These are phyloP conservation scores for Phylloscopus trochilus DNA, from an alignment of 2,113 vertebrate species.

Conservation along the genomic window DNA sequence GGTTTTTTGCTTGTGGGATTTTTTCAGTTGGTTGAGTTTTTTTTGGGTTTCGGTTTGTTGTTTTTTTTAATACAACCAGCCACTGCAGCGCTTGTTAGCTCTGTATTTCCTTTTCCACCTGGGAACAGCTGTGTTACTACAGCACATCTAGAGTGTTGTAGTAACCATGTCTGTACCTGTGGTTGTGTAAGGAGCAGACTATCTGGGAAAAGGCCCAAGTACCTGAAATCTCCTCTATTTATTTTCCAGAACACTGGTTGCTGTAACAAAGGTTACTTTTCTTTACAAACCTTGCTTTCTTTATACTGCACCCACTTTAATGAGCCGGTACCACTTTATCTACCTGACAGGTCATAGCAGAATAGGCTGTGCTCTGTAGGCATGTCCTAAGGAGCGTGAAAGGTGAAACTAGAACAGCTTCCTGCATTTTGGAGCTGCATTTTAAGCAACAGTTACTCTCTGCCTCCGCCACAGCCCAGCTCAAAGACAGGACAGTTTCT, in stretches of 20 bases:
- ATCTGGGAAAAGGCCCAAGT: not conserved
- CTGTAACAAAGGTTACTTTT: not conserved
- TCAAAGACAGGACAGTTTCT: not conserved
- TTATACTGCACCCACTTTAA: not conserved
- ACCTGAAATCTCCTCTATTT: not conserved
- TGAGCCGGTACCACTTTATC: not conserved
- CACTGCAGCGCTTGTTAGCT: not conserved
- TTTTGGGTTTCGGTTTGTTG: not conserved
- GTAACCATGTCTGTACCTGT: not conserved
- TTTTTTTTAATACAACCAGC: not conserved
- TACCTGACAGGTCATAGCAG: not conserved
- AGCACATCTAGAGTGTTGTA: not conserved
- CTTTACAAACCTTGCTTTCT: not conserved
- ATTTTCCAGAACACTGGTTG: not conserved
- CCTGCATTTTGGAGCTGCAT: not conserved
- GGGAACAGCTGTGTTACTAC: not conserved
- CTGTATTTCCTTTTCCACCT: not conserved
- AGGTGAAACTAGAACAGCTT: not conserved
- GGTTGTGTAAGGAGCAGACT: not conserved
- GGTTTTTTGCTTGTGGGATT: accelerated
- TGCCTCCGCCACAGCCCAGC: not conserved
- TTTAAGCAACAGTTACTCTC: not conserved
- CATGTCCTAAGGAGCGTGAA: not conserved
- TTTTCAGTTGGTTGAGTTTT: not conserved
- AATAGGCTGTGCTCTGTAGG: not conserved